Base-by-base conservation (phyloP, 2,797 vertebrate genomes). In the Onychomys torridus region DNA sequence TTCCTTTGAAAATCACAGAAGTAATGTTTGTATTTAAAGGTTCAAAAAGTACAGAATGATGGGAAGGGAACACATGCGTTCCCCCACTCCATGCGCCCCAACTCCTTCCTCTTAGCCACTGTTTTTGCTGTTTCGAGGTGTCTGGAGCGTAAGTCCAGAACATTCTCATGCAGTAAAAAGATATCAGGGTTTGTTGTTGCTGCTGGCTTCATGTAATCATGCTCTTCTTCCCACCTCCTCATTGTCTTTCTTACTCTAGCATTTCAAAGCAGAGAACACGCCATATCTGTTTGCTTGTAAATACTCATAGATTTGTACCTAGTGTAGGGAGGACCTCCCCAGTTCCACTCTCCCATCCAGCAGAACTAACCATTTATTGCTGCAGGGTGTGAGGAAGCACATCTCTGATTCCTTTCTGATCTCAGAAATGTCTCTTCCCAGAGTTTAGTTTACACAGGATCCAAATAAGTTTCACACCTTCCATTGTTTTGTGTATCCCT, bases 1-100 rank as follows among this genome's bases (percentile, higher is more conserved):
- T 91, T 84, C 81, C 69, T 85, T 92, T 97, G 94, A 93, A 96
- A 96, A 94, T 81, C 46, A 59, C 46, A 76, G 86, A 87, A 79
- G 82, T 88, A 75, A 89, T 2, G 4, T 90, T 27, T 78, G 17
- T 37, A 59, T 95, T 82, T 52, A 89, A 94, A 97, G 92, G 96
- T 97, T 94, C 83, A 91, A 96, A 93, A 87, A 91, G 89, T 78
- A 59, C 43, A 59, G 55, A 89, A 81, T 34, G 61, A 37, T 69
- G 40, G 94, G 59, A 77, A 61, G n/a, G 52, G 90, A 95, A 90
- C 25, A 57, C 40, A 93, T 37, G 89, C 12, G 1, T 52, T 55
- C 71, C 27, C 11, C n/a, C 14, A 16, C 49, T 17, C 55, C 87
- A 52, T 16, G 10, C 3, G 17, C 59, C 34, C 29, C 7, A 49